Evolutionary conservation across 2,888 invertebrate genomes (phyloP), one percentile per base, ranked within the genome.

Genomic region (Catocala nupta): DNA sequence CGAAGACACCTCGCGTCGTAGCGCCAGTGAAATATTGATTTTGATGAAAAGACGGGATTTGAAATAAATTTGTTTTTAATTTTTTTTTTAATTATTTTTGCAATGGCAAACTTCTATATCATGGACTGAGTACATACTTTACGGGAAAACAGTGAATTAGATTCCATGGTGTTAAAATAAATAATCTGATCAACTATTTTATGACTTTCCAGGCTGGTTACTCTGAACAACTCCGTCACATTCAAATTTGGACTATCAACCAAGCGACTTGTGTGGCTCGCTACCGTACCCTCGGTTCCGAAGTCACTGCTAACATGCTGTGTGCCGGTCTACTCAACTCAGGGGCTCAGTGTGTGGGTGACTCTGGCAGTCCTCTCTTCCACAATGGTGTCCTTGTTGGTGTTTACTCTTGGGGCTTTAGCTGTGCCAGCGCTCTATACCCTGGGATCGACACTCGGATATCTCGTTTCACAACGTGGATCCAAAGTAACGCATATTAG

Each of bases 381-480:
- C 81, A 83, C 72, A 81, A 82, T 64, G 53, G 59, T 5, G 61
- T 81, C 16, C 65, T 82, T 10, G 79, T 84, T 50, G 82, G 84
- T n/a, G 68, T 84, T 49, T 75, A 70, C 68, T 83, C 83, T 1
- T 83, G 72, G 68, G 83, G 84, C 0, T 7, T 49, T 0, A 66
- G 73, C 6, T 85, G 84, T 49, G 84, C 75, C 12, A 58, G 33
- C 0, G 33, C 78, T n/a, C 9, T 16, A 12, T 83, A 59, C 62
- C 83, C 84, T n/a, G 80, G 81, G 1, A 75, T 85, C 48, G 77
- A 84, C 48, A 65, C 75, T 56, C 81, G 83, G 39, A 83, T 87
- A 0, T 81, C 83, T 0, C 61, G 76, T 0, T 83, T 58, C 60
- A 75, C 82, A 10, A 8, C 61, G 25, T 87, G 85, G 86, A 84